These are phyloP conservation scores for Sylvia borin DNA, from an alignment of 2,797 vertebrate species.

Conservation along the genomic window DNA sequence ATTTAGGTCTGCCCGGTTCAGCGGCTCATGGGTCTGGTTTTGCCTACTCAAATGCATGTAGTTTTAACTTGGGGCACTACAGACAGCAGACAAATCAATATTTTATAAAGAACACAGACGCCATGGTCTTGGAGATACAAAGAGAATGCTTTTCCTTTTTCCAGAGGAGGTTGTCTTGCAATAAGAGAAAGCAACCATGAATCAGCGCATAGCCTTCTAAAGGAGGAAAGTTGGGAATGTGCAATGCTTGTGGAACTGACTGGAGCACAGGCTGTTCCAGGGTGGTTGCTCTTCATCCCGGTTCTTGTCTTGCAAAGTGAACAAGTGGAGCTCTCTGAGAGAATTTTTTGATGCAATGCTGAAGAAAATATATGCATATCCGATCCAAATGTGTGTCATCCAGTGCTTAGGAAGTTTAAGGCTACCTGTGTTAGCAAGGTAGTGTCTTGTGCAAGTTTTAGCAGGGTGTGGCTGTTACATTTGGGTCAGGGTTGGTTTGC, in stretches of 20 bases:
- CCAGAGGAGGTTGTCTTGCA: background rate
- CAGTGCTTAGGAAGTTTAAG: background rate
- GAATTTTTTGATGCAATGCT: background rate
- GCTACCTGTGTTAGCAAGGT: background rate
- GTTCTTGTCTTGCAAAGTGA: background rate
- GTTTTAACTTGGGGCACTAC: background rate
- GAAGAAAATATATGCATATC: background rate
- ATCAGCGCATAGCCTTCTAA: background rate
- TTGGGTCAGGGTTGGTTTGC: background rate
- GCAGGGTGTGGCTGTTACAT: background rate
- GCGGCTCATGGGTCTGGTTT: background rate
- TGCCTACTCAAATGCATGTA: background rate
- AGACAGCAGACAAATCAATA: constrained; percentile 48
- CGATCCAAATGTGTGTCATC: background rate
- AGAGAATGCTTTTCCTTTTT: background rate
- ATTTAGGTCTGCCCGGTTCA: background rate
- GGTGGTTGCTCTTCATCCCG: background rate
- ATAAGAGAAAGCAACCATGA: background rate
- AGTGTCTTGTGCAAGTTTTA: background rate
- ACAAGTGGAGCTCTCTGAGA: background rate
- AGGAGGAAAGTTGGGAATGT: background rate
- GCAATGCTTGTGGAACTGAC: background rate
- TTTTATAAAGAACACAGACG: constrained; percentile 35
- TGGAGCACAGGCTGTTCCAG: accelerated
- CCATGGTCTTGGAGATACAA: background rate